Base-by-base conservation (phyloP, 2,888 invertebrate genomes). In the Pollenia amentaria region DNA sequence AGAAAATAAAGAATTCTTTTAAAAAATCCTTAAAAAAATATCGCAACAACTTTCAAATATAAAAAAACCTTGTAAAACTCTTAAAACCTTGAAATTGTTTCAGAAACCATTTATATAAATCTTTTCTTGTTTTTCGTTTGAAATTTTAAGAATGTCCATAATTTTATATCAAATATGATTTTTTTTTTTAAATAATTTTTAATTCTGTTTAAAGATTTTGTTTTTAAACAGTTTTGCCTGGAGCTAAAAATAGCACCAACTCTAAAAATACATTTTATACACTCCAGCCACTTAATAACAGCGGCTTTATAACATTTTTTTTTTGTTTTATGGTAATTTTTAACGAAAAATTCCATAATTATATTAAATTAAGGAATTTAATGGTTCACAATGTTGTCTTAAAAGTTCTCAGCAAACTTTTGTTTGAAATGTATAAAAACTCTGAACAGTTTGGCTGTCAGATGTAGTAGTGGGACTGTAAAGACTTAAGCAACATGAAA, bases 401-500 rank as follows among this genome's bases (percentile, higher is more conserved):
- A 21, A 29, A 55, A 29, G 29, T 18, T 38, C n/a, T n/a, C 40
- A 55, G 12, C 21, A 60, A 1, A 46, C 0, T 7, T 29, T 12
- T 16, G 8, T 18, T 21, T 21, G 42, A 29, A 62, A 16, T 21
- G 62, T 80, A 79, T 79, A 79, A 79, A 79, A 62, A 2, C 38
- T 9, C 12, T 51, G 48, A 38, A 7, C 0, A 9, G 7, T 1
- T 14, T 6, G 11, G 10, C n/a, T 3, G 29, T 0, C 42, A 29
- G 10, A 42, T 70, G 12, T 53, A 79, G 79, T 79, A 16, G 44
- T 42, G 7, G 51, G 48, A 62, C 29, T 44, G 51, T 29, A n/a
- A 11, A 44, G 8, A 40, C 21, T 48, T 69, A 3, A n/a, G 1
- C 60, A 79, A 79, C 42, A 79, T 79, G 79, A 79, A 70, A 40